Base-by-base conservation (phyloP, 2,113 vertebrate genomes). In the Sebastes schlegelii region DNA sequence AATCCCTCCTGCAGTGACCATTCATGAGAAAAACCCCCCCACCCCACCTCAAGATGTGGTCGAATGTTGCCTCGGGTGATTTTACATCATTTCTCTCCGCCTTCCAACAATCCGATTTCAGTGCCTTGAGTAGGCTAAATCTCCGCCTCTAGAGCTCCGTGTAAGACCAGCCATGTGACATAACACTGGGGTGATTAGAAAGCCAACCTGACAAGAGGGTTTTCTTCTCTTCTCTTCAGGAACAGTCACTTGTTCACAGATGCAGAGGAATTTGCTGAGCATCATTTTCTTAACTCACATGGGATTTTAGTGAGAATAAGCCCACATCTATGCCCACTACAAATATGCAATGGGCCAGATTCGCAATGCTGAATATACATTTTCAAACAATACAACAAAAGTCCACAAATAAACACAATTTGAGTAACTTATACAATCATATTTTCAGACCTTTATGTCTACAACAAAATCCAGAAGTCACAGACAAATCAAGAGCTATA, bases 51-150 rank as follows among this genome's bases (percentile, higher is more conserved):
- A 72, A 79, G 71, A 67, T 79, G 19, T 74, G 77, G 74, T 94
- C 88, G 90, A 64, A 92, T 88, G 92, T 93, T 93, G 84, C 91
- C 79, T 95, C 92, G 86, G 94, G 60, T 94, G 93, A 95, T 94
- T 91, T 95, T 90, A 91, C 94, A 94, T 95, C 92, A 94, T 91
- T 91, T 89, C 70, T 89, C 91, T 91, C 94, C 93, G 89, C 93
- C 94, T 93, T 91, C 90, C 74, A 87, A 77, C 87, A 94, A 95
- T 94, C 93, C 77, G 91, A 94, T 93, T 94, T 88, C 84, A 88
- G 89, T 40, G 72, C 83, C 83, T 85, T 89, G 88, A 86, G 85
- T 78, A 69, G 86, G 83, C 77, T 79, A 88, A 77, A 86, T 81
- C 80, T 87, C 86, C 48, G 77, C 89, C 92, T 88, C 79, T 66